Evolutionary conservation across 2,888 invertebrate species (phyloP), one percentile per base, ranked within the genome.

Genomic region (Conistra vaccinii): DNA sequence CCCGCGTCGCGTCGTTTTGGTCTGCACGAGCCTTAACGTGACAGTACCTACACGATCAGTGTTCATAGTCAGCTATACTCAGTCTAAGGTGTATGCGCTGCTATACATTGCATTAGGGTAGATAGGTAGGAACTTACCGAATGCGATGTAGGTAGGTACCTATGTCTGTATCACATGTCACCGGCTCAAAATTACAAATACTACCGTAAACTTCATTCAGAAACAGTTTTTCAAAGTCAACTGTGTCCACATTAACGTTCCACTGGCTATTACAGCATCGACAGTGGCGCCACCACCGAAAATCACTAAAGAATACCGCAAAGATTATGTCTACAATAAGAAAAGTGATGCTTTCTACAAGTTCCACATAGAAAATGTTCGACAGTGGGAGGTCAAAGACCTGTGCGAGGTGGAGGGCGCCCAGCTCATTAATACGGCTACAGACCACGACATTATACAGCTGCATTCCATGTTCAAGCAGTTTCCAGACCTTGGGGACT

Each of bases 281-380:
- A 62, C 80, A 17, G 58, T 77, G 10, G 72, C 85, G 9, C 69
- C 82, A 5, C 78, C 86, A 51, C 85, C 85, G 3, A 48, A 76
- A 14, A 57, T 57, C 14, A 81, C 80, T 2, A 93, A 91, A 71
- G 81, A 79, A 0, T 95, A 92, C 72, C 91, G 95, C 0, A 66
- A 75, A 0, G 95, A 95, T 80, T 95, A 95, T 68, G 89, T 81
- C 2, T 95, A 94, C 84, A 93, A 93, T 67, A 58, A 57, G 1
- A 88, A 87, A 53, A 90, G 93, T 0, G 89, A 93, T 72, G 92
- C 94, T 0, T 95, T 93, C 85, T 95, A 95, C 87, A 95, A 95
- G 77, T 85, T 95, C 0, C 95, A 95, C 76, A 89, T 90, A 0
- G 94, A 94, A 58, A 48, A 66, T 0, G 76, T 60, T 0, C 26